Percentiles rank a stretch among this genome's conserved stretches.
Conservation (phyloP, 2,888 invertebrate genomes). For the Phaonia tiefii region DNA sequence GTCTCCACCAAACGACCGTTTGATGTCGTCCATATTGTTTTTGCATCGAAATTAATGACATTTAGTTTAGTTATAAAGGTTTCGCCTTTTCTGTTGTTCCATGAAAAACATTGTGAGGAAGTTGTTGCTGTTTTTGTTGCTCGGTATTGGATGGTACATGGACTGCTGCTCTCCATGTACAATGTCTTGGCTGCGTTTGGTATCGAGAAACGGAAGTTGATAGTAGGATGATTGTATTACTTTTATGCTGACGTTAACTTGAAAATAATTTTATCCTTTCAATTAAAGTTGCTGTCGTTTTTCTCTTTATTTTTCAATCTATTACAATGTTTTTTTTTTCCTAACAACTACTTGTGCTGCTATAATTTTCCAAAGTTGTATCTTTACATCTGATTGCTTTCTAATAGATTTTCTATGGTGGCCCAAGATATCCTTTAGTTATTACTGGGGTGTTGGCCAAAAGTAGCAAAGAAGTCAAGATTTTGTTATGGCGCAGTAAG, state of each 20-base stretch:
- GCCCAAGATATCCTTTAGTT: constrained; percentile 39
- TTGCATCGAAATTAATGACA: constrained; percentile 60
- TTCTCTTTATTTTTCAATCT: constrained; percentile 42
- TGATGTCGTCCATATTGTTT: constrained; percentile 55
- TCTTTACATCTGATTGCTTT: constrained; percentile 56
- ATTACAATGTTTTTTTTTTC: constrained; percentile 16
- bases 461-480: too few relatives aligned
- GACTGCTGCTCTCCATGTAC: constrained; percentile 5
- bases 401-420: constrained; percentile 56
- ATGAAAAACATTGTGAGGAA: constrained; percentile 44
- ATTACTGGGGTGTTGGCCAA: neutral
- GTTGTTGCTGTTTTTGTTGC: neutral
- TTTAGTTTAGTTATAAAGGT: constrained; percentile 53
- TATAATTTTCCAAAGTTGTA: constrained; percentile 39
- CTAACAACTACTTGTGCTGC: neutral
- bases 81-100: constrained; percentile 3
- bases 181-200: neutral
- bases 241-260: constrained; percentile 75
- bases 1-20: neutral
- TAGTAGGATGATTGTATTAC: constrained; percentile 40
- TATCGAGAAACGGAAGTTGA: too few relatives aligned
- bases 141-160: neutral
- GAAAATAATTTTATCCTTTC: constrained; percentile 76
- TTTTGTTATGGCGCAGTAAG: neutral
- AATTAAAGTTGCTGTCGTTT: constrained; percentile 73